Percentiles rank a stretch among this genome's conserved stretches.
Evolutionary conservation across 2,888 invertebrate genomes (phyloP).

Genomic region (Nymphalis polychloros): DNA sequence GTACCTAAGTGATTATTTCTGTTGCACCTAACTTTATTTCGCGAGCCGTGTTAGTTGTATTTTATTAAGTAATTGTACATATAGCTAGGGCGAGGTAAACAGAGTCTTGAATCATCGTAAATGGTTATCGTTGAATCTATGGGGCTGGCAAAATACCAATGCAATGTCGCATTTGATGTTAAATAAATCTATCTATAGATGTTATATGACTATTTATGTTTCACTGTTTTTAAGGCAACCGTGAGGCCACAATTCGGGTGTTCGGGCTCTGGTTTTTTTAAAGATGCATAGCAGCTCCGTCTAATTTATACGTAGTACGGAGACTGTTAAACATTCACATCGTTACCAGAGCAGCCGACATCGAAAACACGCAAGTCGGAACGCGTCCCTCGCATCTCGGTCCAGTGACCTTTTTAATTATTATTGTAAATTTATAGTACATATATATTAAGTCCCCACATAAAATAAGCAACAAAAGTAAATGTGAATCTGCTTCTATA

Average conservation of each 20-base stretch:
- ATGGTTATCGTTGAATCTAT: constrained; percentile 72
- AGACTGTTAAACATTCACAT: constrained; percentile 1
- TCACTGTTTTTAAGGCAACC: constrained; percentile 50
- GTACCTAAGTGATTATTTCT: constrained; percentile 72
- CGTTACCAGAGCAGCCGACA: constrained; percentile 15
- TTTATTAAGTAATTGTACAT: constrained; percentile 71
- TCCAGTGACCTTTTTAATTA: constrained; percentile 50
- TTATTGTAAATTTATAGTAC: constrained; percentile 52
- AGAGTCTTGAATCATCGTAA: constrained; percentile 64
- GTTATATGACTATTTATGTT: constrained; percentile 62
- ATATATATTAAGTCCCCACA: constrained; percentile 54
- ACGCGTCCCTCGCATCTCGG: constrained; percentile 63
- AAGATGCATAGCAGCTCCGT: constrained; percentile 2
- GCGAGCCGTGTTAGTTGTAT: constrained; percentile 74
- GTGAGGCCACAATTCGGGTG: constrained; percentile 51
- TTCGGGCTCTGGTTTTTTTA: constrained; percentile 36
- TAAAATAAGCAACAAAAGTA: constrained; percentile 55
- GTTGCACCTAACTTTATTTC: constrained; percentile 75
- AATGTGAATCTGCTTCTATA: constrained; percentile 61
- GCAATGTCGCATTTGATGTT: constrained; percentile 67
- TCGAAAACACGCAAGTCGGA: constrained; percentile 47
- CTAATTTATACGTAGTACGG: background rate
- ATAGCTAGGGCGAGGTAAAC: constrained; percentile 75
- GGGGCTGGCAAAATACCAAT: constrained; percentile 51
- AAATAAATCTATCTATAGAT: constrained; percentile 60